Evolutionary conservation across 2,113 vertebrate species (phyloP).

Genomic region (Choloepus hoffmanni): DNA sequence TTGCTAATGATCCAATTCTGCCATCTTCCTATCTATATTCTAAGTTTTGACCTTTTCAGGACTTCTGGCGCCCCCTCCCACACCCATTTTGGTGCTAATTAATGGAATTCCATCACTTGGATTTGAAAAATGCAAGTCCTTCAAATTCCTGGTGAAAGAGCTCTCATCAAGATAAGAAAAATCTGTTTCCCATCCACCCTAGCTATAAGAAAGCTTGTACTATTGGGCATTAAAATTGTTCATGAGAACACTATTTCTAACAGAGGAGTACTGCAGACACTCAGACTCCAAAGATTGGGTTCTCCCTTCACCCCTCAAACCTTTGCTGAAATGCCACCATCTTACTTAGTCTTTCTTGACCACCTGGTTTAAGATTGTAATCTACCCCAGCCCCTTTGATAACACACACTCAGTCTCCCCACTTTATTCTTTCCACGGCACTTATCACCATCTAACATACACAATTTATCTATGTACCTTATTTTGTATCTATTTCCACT

Average conservation of each 20-base stretch:
- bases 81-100: neutral
- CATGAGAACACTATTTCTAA: slow-evolving; percentile 39
- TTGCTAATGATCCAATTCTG: neutral
- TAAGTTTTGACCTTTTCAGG: slow-evolving; percentile 32
- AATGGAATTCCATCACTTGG: neutral
- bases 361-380: slow-evolving; percentile 11
- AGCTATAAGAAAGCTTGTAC: slow-evolving; percentile 15
- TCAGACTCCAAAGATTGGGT: neutral
- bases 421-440: neutral
- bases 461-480: slow-evolving; percentile 36
- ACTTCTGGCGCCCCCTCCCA: neutral
- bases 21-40: neutral
- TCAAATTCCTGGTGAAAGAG: neutral
- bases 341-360: slow-evolving; percentile 22
- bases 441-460: neutral
- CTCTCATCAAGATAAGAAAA: slow-evolving; percentile 19
- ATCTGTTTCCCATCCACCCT: neutral
- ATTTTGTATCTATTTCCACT: slow-evolving; percentile 36
- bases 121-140: slow-evolving; percentile 34
- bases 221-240: neutral
- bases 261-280: neutral
- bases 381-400: neutral
- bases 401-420: neutral
- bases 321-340: neutral
- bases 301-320: neutral